phyloP scores from a whole-genome alignment of 1,140 invertebrate genomes.

The Saccostrea echinata region DNA sequence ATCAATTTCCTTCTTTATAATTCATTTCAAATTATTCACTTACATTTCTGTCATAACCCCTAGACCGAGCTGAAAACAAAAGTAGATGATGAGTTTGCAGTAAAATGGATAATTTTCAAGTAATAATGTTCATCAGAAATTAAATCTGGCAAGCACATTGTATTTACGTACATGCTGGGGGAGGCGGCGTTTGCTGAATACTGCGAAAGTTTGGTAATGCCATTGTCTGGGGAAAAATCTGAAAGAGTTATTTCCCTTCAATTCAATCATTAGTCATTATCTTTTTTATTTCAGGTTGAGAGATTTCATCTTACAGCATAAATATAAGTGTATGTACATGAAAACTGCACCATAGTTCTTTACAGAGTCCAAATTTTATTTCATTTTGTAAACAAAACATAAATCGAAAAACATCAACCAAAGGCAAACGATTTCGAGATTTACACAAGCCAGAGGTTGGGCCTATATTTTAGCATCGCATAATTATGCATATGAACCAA shows the following conservation, averaged over 20 bases:
- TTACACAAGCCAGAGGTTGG: too few species aligned
- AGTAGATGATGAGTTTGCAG: not conserved
- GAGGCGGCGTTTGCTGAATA: slow-evolving; percentile 58
- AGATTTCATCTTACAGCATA: too few species aligned
- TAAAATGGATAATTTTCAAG: not conserved
- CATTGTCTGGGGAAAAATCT: slow-evolving; percentile 40
- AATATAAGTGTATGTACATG: too few species aligned
- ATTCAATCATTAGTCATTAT: not conserved
- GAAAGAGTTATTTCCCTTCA: not conserved
- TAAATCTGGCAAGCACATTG: too few species aligned
- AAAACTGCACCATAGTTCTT: too few species aligned
- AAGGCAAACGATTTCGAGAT: too few species aligned
- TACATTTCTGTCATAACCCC: slow-evolving; percentile 31
- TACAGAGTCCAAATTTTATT: too few species aligned
- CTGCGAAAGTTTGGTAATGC: slow-evolving; percentile 58
- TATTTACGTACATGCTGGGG: not conserved
- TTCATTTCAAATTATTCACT: not conserved
- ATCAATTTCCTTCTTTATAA: not conserved
- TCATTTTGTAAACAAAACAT: too few species aligned
- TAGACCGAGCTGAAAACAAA: slow-evolving; percentile 48
- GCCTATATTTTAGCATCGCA: too few species aligned
- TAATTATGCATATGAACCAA: too few species aligned
- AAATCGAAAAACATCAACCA: too few species aligned
- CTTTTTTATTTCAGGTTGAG: too few species aligned
- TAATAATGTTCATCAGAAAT: not conserved